Evolutionary conservation across 1,140 invertebrate species (phyloP).

Genomic region (Hyposmocoma kahamanoa): DNA sequence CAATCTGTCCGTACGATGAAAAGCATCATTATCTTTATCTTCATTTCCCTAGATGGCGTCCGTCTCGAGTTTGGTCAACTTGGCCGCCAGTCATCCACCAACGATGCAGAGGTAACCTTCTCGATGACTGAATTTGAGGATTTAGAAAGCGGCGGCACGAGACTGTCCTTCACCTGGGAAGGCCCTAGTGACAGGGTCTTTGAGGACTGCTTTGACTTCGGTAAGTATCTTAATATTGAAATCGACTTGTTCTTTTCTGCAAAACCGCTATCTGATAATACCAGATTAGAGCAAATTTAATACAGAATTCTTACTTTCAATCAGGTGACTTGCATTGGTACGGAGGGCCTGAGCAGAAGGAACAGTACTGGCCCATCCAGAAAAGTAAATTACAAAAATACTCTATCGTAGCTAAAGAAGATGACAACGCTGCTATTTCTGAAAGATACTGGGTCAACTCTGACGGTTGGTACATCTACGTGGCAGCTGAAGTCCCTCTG

Average conservation of each 20-base stretch:
- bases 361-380: constrained; percentile 81
- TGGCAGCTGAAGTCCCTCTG: constrained; percentile 75
- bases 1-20: no score
- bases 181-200: constrained; percentile 49
- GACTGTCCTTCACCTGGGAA: constrained; percentile 47
- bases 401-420: constrained; percentile 76
- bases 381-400: constrained; percentile 75
- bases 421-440: constrained; percentile 74
- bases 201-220: constrained; percentile 59
- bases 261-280: not conserved
- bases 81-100: constrained; percentile 31
- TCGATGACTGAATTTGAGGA: constrained; percentile 27
- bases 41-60: constrained; percentile 9
- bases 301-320: not conserved
- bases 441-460: constrained; percentile 84
- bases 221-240: constrained; percentile 25
- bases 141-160: constrained; percentile 33
- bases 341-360: constrained; percentile 75
- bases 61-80: constrained; percentile 28
- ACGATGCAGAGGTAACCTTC: constrained; percentile 39
- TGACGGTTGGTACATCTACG: constrained; percentile 75
- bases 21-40: no score
- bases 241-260: not conserved
- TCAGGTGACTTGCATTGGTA: constrained; percentile 72
- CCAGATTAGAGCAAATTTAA: not conserved